Evolutionary conservation across 2,113 vertebrate species (phyloP), one percentile per base, ranked within the genome.

Genomic region (Laticauda colubrina): DNA sequence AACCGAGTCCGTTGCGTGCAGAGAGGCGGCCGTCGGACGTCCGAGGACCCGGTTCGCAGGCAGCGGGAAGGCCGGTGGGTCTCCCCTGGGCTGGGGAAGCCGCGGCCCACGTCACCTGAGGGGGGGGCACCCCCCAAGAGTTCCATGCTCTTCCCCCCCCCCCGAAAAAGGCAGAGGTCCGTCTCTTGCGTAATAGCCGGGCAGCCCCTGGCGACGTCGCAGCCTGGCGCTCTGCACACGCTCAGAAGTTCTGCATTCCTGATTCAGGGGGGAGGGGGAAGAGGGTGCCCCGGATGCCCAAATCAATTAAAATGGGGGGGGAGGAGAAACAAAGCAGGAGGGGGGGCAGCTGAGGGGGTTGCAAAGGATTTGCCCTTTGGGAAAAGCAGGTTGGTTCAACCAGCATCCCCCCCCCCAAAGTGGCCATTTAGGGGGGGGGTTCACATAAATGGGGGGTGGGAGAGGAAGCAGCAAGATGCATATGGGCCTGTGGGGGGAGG

Each of bases 311-410:
- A 69, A 69, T 34, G 12, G 64, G 64, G 34, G 55, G 45, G 53
- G 29, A 2, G 5, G 4, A 24, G 85, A 14, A 23, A 55, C 8
- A 8, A 23, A 55, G 15, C 11, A 5, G 20, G 56, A 0, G 14
- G 14, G 26, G 3, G 24, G 48, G 24, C 24, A n/a, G 48, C 15
- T 2, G 54, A 18, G 24, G 21, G 88, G 5, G 54, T 8, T 15
- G 15, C 64, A 14, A 69, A 15, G 0, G 4, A 69, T 69, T 69
- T n/a, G 26, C 4, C 92, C 88, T 51, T 69, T 10, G 69, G 87
- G 57, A 59, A 85, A 54, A 92, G 87, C 91, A 89, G 64, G 54
- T 26, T 21, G 34, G 20, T 55, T n/a, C n/a, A n/a, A n/a, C n/a
- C n/a, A n/a, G n/a, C n/a, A n/a, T n/a, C n/a, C n/a, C n/a, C n/a